Evolutionary conservation across 2,797 vertebrate species (phyloP).

Genomic region (Neosilurus hyrtlii): DNA sequence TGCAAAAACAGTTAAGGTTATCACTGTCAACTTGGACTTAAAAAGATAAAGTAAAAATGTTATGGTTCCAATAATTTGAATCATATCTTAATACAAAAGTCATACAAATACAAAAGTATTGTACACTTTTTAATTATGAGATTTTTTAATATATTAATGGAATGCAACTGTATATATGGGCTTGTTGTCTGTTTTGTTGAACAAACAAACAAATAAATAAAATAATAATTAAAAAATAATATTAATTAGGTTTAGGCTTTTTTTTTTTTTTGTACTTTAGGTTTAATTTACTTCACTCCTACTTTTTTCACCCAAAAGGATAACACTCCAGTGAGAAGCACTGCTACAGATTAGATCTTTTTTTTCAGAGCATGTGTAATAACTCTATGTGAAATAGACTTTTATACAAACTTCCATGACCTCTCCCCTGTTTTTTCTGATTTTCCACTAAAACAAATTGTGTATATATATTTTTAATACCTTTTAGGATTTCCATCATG

Average conservation of each 20-base stretch:
- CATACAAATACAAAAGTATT: not conserved
- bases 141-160: not conserved
- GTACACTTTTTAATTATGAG: not conserved
- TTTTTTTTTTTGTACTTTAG: not conserved
- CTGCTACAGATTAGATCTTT: not conserved
- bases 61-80: not conserved
- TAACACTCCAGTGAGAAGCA: not conserved
- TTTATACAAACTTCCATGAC: not conserved
- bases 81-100: not conserved
- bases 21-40: not conserved
- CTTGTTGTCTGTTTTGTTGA: no score
- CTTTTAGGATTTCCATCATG: conserved; percentile 17
- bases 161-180: not conserved
- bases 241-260: no score
- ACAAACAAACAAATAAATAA: no score
- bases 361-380: not conserved
- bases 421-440: not conserved
- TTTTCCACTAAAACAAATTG: not conserved
- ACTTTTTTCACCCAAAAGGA: not conserved
- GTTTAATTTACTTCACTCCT: not conserved
- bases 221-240: no score
- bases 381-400: not conserved
- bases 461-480: not conserved
- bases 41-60: not conserved
- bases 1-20: not conserved